A percentile compares a stretch with the other conserved stretches of the same genome.
These are phyloP conservation scores for Plusia festucae DNA, from an alignment of 2,888 invertebrate species.

Conservation along the genomic window DNA sequence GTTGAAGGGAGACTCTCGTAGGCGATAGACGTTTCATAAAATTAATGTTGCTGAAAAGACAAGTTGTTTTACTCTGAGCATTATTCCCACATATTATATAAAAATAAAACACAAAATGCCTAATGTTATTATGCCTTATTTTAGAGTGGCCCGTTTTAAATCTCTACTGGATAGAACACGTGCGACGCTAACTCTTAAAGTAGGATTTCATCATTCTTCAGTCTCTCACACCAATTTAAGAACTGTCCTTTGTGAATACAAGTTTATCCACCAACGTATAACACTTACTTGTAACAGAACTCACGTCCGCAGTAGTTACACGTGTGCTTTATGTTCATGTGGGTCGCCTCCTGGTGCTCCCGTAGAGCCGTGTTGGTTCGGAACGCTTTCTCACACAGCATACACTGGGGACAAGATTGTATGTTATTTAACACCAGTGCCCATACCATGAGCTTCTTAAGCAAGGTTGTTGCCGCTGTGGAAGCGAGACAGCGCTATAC, in stretches of 20 bases:
- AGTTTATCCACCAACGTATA: background rate
- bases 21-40: too few species aligned
- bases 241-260: constrained; percentile 12
- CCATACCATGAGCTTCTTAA: too few species aligned
- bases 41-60: too few species aligned
- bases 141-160: background rate
- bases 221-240: constrained; percentile 1
- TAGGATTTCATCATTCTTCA: background rate
- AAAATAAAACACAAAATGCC: too few species aligned
- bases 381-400: constrained; percentile 83
- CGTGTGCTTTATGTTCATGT: constrained; percentile 86
- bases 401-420: constrained; percentile 68
- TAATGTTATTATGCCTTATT: too few species aligned
- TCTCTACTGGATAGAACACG: background rate
- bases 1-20: too few species aligned
- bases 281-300: constrained; percentile 83
- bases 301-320: constrained; percentile 82
- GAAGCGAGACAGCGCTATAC: too few species aligned
- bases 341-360: constrained; percentile 85
- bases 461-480: too few species aligned
- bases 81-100: too few species aligned
- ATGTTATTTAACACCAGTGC: too few species aligned
- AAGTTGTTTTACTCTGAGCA: too few species aligned
- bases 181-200: background rate
- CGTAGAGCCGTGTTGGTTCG: constrained; percentile 82